phyloP scores from a whole-genome alignment of 1,140 invertebrate genomes.

The Pseudomyrmex concolor region DNA sequence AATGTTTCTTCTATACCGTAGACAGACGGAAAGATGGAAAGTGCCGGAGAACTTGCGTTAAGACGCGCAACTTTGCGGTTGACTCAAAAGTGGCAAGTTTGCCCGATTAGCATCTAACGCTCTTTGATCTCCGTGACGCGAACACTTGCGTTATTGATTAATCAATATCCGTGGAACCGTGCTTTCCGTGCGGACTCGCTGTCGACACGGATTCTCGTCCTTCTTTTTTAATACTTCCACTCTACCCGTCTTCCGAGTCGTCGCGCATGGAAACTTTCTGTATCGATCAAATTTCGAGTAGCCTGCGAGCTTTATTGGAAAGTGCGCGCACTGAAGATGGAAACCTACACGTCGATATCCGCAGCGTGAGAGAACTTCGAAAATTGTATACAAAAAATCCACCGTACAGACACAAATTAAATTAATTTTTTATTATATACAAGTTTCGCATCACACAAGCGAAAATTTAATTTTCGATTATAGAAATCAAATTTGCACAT shows the following conservation, averaged over 20 bases:
- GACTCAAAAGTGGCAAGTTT: conserved; percentile 55
- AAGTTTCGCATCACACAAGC: too few relatives aligned
- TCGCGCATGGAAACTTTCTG: conserved; percentile 8
- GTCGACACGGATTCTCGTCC: conserved; percentile 10
- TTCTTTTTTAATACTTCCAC: neutral
- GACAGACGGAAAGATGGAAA: conserved; percentile 1
- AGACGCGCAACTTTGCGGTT: neutral
- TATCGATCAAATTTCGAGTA: conserved; percentile 55
- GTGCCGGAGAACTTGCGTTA: neutral
- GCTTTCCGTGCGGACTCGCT: conserved; percentile 1
- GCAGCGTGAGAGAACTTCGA: conserved; percentile 20
- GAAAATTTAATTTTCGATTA: too few relatives aligned
- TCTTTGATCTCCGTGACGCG: conserved; percentile 33
- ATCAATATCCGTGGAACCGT: conserved; percentile 29
- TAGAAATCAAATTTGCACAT: too few relatives aligned
- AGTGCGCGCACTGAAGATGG: neutral
- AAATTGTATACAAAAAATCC: neutral
- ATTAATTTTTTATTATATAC: neutral
- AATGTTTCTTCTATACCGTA: neutral
- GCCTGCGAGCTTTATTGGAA: conserved; percentile 26
- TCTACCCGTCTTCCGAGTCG: neutral
- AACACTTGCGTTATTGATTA: conserved; percentile 49
- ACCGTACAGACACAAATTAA: neutral
- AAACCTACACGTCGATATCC: conserved; percentile 18
- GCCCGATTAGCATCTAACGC: conserved; percentile 14